Percentiles rank a stretch among this genome's conserved stretches.
Conservation (phyloP, 2,797 vertebrate species). For the Lemur catta region DNA sequence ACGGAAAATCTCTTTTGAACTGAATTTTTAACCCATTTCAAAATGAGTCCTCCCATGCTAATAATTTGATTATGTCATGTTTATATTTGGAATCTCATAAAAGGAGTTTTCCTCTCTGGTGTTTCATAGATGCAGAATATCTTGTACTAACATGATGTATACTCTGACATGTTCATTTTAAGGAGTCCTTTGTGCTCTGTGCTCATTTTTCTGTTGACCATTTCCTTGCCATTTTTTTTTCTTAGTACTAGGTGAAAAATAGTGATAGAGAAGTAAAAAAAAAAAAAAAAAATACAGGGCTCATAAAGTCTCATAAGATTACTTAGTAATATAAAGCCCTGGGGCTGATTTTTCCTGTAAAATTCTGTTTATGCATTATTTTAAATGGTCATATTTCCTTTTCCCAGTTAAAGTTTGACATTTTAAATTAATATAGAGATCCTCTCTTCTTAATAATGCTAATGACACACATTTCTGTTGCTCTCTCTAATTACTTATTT, state of each 20-base stretch:
- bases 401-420: conserved; percentile 54
- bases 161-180: conserved; percentile 56
- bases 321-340: conserved; percentile 65
- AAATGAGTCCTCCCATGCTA: background rate
- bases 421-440: conserved; percentile 77
- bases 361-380: conserved; percentile 67
- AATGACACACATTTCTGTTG: conserved; percentile 76
- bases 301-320: conserved; percentile 57
- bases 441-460: conserved; percentile 78
- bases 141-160: conserved; percentile 51
- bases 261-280: background rate
- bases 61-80: background rate
- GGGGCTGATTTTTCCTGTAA: conserved; percentile 63
- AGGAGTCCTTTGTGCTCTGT: conserved; percentile 53
- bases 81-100: background rate
- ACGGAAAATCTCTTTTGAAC: conserved; percentile 33
- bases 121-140: background rate
- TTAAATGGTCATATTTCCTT: background rate
- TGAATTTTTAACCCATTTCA: background rate
- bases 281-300: conserved; percentile 65
- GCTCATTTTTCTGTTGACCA: conserved; percentile 23
- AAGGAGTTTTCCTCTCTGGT: background rate
- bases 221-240: conserved; percentile 69
- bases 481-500: conserved; percentile 82
- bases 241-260: conserved; percentile 61